phyloP scores from a whole-genome alignment of 2,797 vertebrate genomes.

The Peromyscus eremicus region DNA sequence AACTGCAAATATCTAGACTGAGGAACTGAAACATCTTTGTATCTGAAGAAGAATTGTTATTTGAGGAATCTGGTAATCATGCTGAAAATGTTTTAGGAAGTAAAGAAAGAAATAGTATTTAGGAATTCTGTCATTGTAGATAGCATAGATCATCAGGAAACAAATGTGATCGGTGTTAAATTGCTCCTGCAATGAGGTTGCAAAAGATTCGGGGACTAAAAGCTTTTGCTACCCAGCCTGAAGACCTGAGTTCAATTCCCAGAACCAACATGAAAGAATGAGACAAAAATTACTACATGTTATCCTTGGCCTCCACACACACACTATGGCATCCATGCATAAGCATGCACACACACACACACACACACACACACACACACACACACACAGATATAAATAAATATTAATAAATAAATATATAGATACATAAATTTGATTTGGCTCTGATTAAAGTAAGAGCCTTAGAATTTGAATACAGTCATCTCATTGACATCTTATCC shows the following conservation, averaged over 20 bases:
- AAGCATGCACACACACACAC: background rate
- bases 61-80: background rate
- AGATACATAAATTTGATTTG: background rate
- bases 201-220: background rate
- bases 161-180: background rate
- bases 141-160: background rate
- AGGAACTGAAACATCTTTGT: background rate
- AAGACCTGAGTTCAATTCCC: background rate
- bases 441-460: background rate
- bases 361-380: background rate
- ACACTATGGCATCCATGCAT: background rate
- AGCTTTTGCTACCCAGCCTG: background rate
- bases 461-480: background rate
- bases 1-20: background rate
- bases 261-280: background rate
- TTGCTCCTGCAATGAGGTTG: background rate
- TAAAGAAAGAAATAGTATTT: background rate
- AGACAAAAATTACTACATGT: background rate
- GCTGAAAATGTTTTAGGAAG: background rate
- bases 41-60: background rate
- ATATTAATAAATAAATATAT: background rate
- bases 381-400: too few relatives aligned
- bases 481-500: background rate
- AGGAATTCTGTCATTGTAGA: background rate
- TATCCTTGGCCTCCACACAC: background rate